Percentiles rank a stretch among this genome's conserved stretches.
Conservation (phyloP, 2,797 vertebrate species). For the Salmo trutta region DNA sequence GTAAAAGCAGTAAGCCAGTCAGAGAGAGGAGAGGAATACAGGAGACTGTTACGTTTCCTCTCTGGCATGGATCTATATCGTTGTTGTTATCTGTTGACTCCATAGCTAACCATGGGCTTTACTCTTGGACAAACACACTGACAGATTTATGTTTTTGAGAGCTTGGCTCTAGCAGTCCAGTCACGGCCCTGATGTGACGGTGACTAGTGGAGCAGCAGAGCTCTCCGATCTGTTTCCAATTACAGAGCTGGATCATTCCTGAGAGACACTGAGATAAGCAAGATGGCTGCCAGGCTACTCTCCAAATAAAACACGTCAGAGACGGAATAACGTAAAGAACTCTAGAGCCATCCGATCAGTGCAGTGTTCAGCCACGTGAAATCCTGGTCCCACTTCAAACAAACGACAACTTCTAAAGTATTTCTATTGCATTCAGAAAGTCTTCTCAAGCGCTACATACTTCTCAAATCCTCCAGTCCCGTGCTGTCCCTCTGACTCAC, state of each 20-base stretch:
- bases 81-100: not conserved
- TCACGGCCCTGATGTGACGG: not conserved
- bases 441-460: not conserved
- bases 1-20: not conserved
- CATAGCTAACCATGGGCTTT: not conserved
- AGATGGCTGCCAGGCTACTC: not conserved
- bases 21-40: not conserved
- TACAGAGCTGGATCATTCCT: not conserved
- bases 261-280: not conserved
- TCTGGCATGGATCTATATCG: not conserved
- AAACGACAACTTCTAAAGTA: not conserved
- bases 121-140: not conserved
- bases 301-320: not conserved
- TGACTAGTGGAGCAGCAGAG: not conserved
- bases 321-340: not conserved
- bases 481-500: constrained; percentile 67
- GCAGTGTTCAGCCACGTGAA: not conserved
- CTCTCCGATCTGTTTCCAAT: not conserved
- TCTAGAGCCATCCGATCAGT: not conserved
- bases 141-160: not conserved
- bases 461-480: not conserved
- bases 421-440: not conserved
- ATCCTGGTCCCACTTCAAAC: not conserved
- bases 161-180: not conserved
- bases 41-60: not conserved